Evolutionary conservation across 2,888 invertebrate species (phyloP).

Genomic region (Leucoptera coffeella): DNA sequence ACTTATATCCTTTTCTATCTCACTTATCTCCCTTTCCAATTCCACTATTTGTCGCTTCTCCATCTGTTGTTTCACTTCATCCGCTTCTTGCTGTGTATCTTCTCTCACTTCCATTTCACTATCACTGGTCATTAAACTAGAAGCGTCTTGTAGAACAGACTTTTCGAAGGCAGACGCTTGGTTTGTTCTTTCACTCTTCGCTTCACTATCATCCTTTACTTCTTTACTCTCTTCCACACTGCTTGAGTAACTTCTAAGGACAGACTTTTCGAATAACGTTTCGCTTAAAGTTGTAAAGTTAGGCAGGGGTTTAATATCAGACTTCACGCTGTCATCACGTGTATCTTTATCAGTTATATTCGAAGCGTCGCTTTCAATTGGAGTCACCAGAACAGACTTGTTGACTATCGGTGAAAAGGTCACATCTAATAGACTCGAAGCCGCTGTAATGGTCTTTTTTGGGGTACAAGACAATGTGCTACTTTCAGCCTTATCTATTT

Average conservation of each 20-base stretch:
- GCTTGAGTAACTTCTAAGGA: constrained; percentile 20
- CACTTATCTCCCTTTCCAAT: constrained; percentile 37
- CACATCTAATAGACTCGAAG: constrained; percentile 23
- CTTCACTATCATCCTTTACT: constrained; percentile 8
- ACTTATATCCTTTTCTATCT: constrained; percentile 32
- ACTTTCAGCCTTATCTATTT: constrained; percentile 9
- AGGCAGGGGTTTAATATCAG: constrained; percentile 13
- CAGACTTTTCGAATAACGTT: constrained; percentile 22
- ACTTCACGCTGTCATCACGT: constrained; percentile 12
- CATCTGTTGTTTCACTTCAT: constrained; percentile 8
- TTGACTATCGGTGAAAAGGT: constrained; percentile 35
- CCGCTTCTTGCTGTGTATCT: constrained; percentile 9
- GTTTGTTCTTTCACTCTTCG: constrained; percentile 5
- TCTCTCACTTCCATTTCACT: constrained; percentile 26
- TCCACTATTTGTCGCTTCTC: constrained; percentile 34
- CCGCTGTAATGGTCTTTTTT: constrained; percentile 22
- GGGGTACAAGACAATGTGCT: constrained; percentile 28
- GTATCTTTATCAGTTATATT: constrained; percentile 13
- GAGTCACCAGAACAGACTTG: constrained; percentile 30
- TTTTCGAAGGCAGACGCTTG: constrained; percentile 4
- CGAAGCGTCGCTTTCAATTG: constrained; percentile 18
- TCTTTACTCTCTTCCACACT: constrained; percentile 14
- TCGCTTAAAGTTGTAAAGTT: constrained; percentile 21
- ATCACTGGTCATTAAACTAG: constrained; percentile 34
- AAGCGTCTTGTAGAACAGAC: constrained; percentile 13